These are phyloP conservation scores for Heliconius himera DNA, from an alignment of 1,140 invertebrate genomes.

Conservation along the genomic window DNA sequence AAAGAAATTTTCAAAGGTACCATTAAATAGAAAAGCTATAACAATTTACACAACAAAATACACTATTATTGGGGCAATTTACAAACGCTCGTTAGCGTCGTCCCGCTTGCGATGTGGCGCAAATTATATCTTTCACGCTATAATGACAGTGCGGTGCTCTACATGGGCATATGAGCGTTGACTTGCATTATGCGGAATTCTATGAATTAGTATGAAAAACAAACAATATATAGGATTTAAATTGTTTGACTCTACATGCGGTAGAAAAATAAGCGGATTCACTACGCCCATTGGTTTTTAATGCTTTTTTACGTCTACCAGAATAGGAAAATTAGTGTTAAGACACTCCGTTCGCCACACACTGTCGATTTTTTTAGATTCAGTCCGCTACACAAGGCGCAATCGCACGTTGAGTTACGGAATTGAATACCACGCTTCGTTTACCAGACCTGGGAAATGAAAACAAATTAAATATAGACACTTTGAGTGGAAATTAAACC, in stretches of 20 bases:
- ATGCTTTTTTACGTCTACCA: no score
- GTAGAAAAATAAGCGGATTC: background rate
- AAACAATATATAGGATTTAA: background rate
- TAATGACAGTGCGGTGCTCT: background rate
- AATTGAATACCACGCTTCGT: no score
- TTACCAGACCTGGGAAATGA: no score
- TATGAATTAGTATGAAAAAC: background rate
- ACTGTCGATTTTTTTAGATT: no score
- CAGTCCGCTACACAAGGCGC: no score
- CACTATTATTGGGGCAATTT: background rate
- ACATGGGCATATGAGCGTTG: conserved; percentile 9
- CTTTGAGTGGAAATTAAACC: no score
- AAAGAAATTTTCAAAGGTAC: background rate
- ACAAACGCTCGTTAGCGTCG: background rate
- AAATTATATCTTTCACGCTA: conserved; percentile 12
- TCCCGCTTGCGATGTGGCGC: background rate
- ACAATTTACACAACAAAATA: conserved; percentile 12
- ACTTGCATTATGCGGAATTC: background rate
- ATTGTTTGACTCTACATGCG: background rate
- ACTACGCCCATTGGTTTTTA: no score
- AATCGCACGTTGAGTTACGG: no score
- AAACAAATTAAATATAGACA: no score
- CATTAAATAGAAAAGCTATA: background rate
- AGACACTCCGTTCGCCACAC: no score
- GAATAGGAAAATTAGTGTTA: no score